Base-by-base conservation (phyloP, 92 coral and sea anemone genomes). In the Montipora capitata region DNA sequence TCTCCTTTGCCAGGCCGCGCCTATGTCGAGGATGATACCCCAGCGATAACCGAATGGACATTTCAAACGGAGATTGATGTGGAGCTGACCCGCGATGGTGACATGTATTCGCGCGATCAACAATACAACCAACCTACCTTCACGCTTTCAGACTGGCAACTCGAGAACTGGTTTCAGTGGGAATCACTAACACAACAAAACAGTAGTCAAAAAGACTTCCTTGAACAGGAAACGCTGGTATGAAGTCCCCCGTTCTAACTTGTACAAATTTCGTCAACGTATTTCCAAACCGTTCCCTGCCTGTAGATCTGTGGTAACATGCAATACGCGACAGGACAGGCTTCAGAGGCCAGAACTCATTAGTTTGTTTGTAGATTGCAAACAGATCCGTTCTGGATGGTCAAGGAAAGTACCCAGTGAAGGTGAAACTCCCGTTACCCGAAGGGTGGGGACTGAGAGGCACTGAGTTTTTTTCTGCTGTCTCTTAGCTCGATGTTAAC, bases 151-250 rank as follows among this genome's bases (percentile, higher is more conserved):
- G 98, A 95, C 66, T 93, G 96, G 96, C 98, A 95, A 27, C 87
- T 88, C 15, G 94, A 91, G 67, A 91, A 90, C 49, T 95, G 98
- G 98, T 38, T 93, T 40, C 91, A 94, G 43, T 95, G 98, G 98
- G 98, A 95, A 63, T 80, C 96, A n/a, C 86, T 88, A 14, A 90
- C 98, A 1, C 94, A 92, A 40, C 86, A 80, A 17, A 88, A 78
- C 88, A 95, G 94, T 52, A 91, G 90, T 56, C 92, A 88, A 16
- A 88, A 92, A 69, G 96, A 95, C 79, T 94, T 89, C 48, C 62
- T 95, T 57, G 98, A 95, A 44, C 98, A 95, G 71, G 98, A 95
- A 74, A 95, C 98, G 11, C 72, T 95, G 49, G 98, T 95, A 42
- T 95, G 86, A 88, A 41, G 49, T 75, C 45, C 2, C 35, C 1